A percentile compares a stretch with the other conserved stretches of the same genome.
These are phyloP conservation scores for Chrysotoxum bicinctum DNA, from an alignment of 2,888 invertebrate genomes.

Conservation along the genomic window DNA sequence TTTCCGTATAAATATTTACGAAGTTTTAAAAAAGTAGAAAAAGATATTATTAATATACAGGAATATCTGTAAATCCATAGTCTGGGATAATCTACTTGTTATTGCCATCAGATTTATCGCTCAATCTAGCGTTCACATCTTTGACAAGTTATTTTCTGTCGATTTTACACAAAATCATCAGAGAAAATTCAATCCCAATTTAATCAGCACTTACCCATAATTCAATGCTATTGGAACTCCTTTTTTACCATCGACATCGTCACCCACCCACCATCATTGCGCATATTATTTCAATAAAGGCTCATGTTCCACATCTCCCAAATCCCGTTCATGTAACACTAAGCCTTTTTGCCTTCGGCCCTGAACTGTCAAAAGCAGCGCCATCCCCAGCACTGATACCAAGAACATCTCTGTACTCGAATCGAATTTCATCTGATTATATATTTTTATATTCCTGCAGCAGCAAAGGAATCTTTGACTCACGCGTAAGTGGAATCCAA, in stretches of 20 bases:
- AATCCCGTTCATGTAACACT: constrained; percentile 54
- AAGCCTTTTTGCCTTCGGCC: constrained; percentile 47
- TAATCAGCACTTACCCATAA: constrained; percentile 40
- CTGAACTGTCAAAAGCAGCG: constrained; percentile 9
- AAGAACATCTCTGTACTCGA: constrained; percentile 9
- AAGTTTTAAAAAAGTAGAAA: not conserved
- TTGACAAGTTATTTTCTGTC: not conserved
- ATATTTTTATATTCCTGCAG: constrained; percentile 29
- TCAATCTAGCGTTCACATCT: constrained; percentile 24
- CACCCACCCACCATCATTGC: constrained; percentile 32
- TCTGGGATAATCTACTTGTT: not conserved
- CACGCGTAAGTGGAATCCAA: not conserved
- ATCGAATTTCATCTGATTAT: constrained; percentile 62
- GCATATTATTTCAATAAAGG: constrained; percentile 62
- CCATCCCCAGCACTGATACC: not conserved
- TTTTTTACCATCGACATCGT: not conserved
- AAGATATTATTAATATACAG: not conserved
- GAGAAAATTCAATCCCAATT: constrained; percentile 47
- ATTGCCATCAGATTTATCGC: not conserved
- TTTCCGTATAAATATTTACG: constrained; percentile 10
- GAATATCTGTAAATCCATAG: not conserved
- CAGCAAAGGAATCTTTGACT: constrained; percentile 29
- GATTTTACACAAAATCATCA: not conserved
- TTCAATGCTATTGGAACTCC: not conserved
- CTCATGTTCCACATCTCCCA: constrained; percentile 47